phyloP scores from a whole-genome alignment of 2,113 vertebrate species.

The Eulacestoma nigropectus region DNA sequence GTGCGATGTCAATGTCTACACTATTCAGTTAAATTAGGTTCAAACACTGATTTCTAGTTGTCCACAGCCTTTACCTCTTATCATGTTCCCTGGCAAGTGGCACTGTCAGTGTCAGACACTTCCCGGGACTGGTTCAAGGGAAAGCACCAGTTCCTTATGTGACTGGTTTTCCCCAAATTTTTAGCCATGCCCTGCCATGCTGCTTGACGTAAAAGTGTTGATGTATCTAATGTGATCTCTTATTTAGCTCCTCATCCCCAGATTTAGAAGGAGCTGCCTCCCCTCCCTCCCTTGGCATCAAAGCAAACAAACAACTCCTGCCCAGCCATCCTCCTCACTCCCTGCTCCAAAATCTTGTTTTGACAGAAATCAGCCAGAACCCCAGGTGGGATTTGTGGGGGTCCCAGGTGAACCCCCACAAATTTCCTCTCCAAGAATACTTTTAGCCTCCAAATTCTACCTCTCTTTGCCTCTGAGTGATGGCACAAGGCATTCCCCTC shows the following conservation, averaged over 20 bases:
- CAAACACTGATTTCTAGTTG: background rate
- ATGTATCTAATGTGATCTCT: background rate
- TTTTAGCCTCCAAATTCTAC: background rate
- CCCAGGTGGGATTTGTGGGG: too few species aligned
- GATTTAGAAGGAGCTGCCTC: background rate
- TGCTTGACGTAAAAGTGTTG: background rate
- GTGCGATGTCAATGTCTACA: fast-evolving
- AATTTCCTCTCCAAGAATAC: background rate
- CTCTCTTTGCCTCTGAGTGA: background rate
- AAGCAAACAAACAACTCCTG: background rate
- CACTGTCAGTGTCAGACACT: background rate
- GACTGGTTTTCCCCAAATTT: background rate
- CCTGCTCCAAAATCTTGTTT: background rate
- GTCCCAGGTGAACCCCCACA: too few species aligned
- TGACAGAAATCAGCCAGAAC: background rate
- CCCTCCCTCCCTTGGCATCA: background rate
- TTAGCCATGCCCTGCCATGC: background rate
- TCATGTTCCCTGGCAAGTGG: background rate
- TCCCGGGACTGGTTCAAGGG: background rate
- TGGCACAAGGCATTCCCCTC: background rate
- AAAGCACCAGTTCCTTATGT: background rate
- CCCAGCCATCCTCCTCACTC: background rate
- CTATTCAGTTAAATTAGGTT: background rate
- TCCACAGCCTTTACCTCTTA: background rate
- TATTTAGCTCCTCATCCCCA: background rate